phyloP scores from a whole-genome alignment of 2,113 vertebrate species.

The Gallinago media region DNA sequence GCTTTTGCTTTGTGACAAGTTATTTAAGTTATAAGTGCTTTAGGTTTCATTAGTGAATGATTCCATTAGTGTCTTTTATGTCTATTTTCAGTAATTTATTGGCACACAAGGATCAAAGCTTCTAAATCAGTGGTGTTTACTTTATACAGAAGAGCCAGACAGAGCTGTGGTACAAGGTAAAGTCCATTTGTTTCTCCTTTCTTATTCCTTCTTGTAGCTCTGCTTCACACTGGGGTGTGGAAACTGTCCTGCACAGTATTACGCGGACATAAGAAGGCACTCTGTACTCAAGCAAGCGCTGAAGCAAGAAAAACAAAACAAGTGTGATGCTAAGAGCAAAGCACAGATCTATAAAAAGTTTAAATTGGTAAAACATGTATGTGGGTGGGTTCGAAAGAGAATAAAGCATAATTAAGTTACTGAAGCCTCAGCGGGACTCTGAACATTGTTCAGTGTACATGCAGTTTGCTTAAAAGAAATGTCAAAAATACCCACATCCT shows the following conservation, averaged over 20 bases:
- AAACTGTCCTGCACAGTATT: neutral
- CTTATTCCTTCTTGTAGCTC: neutral
- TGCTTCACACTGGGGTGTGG: neutral
- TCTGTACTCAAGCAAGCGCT: neutral
- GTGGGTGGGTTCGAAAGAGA: conserved; percentile 39
- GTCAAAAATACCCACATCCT: conserved; percentile 41
- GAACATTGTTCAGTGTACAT: neutral
- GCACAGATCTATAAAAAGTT: conserved; percentile 39
- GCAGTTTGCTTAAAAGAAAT: conserved; percentile 41
- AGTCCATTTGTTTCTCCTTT: neutral
- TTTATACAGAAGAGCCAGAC: neutral
- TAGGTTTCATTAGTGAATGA: neutral
- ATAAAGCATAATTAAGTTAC: conserved; percentile 20
- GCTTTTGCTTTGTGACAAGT: neutral
- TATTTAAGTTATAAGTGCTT: neutral
- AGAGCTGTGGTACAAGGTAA: neutral
- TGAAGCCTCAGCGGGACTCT: conserved; percentile 32
- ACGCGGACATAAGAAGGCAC: neutral
- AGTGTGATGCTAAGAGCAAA: neutral
- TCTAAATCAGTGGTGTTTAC: neutral
- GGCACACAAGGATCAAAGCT: neutral
- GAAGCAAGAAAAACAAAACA: neutral
- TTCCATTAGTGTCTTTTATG: neutral
- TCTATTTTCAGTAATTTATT: neutral
- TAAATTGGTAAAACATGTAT: conserved; percentile 57